Evolutionary conservation across 1,140 invertebrate species (phyloP), one percentile per base, ranked within the genome.

Genomic region (Atta texana): DNA sequence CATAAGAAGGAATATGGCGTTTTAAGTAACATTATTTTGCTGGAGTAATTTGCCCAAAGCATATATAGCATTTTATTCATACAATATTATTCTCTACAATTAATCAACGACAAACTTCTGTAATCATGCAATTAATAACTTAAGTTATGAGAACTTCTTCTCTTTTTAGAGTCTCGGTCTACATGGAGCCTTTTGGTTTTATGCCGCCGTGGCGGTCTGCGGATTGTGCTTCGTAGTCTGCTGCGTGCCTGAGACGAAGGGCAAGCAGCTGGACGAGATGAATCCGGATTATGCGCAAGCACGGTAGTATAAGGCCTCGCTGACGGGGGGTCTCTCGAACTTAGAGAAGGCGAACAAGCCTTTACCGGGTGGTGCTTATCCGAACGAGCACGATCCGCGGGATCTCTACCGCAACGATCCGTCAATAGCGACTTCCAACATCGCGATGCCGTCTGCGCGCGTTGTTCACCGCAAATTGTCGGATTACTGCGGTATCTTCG

Each of bases 241-340:
- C 81, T 98, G 97, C 91, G 97, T 99, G 4, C 98, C 98, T 0
- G 98, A 99, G 94, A 99, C 98, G 1, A 98, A 98, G 94, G 98
- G 98, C 0, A 96, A 97, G 69, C 97, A 97, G 90, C 96, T 99
- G 80, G 98, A 98, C 92, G 98, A 99, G 95, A 98, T 99, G 96
- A 97, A 97, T 92, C 96, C 97, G 14, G 96, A 96, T 64, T 97
- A 96, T 90, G 96, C 96, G 0, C 96, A 96, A 51, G 92, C 94
- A 63, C 95, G 95, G 95, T 95, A 95, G 95, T 95, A 95, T 95
- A 95, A 95, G 94, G 95, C 95, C 92, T 95, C 95, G 91, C 91
- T 95, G 92, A 95, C 94, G 72, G 95, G 95, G 90, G 95, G 95
- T 89, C 88, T 95, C 77, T 94, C 94, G 78, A 95, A 95, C 88